A percentile compares a stretch with the other conserved stretches of the same genome.
Evolutionary conservation across 2,888 invertebrate genomes (phyloP).

Genomic region (Nasonovia ribisnigri): DNA sequence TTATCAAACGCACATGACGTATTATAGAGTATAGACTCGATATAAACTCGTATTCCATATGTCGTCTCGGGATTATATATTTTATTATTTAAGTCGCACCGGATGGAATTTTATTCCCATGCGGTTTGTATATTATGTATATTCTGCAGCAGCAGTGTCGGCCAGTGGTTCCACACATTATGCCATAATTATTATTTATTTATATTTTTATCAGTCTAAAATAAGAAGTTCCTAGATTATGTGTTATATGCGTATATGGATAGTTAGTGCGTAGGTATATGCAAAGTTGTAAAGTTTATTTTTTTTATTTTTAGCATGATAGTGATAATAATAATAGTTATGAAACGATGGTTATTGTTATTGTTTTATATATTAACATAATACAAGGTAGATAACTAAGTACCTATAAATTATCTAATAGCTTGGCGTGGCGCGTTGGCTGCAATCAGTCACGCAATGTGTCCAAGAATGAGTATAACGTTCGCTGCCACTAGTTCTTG

Average conservation of each 20-base stretch:
- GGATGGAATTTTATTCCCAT: constrained; percentile 50
- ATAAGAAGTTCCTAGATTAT: background rate
- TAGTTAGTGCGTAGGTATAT: too few species aligned
- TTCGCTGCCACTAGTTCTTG: too few species aligned
- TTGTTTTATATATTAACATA: background rate
- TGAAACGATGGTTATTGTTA: background rate
- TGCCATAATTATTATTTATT: background rate
- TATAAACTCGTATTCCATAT: constrained; percentile 40
- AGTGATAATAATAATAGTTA: background rate
- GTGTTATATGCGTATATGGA: too few species aligned
- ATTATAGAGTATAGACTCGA: constrained; percentile 13
- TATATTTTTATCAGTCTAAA: background rate
- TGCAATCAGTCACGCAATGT: too few species aligned
- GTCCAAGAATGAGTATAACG: too few species aligned
- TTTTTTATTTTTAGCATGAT: background rate
- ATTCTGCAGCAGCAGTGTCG: background rate
- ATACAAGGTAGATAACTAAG: background rate
- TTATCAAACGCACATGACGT: background rate
- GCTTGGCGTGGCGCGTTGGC: too few species aligned
- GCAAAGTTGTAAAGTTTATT: background rate
- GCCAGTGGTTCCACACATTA: background rate
- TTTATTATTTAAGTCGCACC: constrained; percentile 6
- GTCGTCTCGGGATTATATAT: constrained; percentile 27
- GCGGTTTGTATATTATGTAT: constrained; percentile 2
- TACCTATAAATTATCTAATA: too few species aligned